These are phyloP conservation scores for Laodelphax striatellus DNA, from an alignment of 1,140 invertebrate genomes.

Conservation along the genomic window DNA sequence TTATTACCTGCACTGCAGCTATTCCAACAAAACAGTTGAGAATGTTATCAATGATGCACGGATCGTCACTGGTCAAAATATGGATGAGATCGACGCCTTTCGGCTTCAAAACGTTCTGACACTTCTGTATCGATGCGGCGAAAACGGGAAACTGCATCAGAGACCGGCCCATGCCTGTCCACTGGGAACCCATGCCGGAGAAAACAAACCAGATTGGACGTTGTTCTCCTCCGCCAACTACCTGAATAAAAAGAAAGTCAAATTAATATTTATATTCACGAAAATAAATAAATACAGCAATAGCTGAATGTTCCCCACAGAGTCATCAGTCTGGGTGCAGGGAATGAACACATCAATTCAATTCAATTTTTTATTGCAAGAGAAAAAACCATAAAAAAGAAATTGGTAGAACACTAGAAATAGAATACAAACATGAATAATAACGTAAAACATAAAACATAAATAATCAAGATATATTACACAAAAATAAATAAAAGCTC, in stretches of 20 bases:
- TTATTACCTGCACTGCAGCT: slow-evolving; percentile 69
- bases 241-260: background rate
- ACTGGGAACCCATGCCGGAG: slow-evolving; percentile 56
- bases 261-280: too few relatives aligned
- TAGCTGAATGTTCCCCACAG: too few relatives aligned
- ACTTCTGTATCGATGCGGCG: slow-evolving; percentile 45
- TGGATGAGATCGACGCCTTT: slow-evolving; percentile 47
- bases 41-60: slow-evolving; percentile 44
- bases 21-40: slow-evolving; percentile 58
- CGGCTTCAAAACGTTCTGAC: slow-evolving; percentile 39
- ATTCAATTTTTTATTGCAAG: too few relatives aligned
- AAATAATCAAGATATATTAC: too few relatives aligned
- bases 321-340: too few relatives aligned
- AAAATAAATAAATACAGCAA: too few relatives aligned
- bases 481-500: too few relatives aligned
- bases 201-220: slow-evolving; percentile 67
- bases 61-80: slow-evolving; percentile 44
- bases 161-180: slow-evolving; percentile 47
- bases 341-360: too few relatives aligned
- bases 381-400: too few relatives aligned
- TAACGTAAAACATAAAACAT: too few relatives aligned
- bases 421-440: too few relatives aligned
- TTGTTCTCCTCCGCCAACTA: slow-evolving; percentile 41
- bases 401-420: too few relatives aligned
- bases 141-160: slow-evolving; percentile 54